Evolutionary conservation across 1,140 invertebrate genomes (phyloP), one percentile per base, ranked within the genome.

Genomic region (Tetraneura akinire): DNA sequence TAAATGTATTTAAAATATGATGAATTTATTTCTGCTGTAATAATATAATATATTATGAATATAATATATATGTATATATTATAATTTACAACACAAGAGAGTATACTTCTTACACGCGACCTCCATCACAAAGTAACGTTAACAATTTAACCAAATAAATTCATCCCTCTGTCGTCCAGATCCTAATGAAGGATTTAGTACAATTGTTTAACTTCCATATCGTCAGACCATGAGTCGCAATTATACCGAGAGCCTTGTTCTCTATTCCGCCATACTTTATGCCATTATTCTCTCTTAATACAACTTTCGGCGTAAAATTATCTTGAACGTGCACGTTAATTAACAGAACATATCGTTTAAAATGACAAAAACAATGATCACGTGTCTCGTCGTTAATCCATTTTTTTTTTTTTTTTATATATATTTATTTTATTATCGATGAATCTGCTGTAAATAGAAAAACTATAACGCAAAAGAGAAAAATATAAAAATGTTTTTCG

Each of bases 71-170:
- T n/a, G n/a, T n/a, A n/a, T n/a, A n/a, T n/a, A n/a, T n/a, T n/a
- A n/a, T n/a, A n/a, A n/a, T n/a, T n/a, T n/a, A n/a, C n/a, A n/a
- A n/a, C n/a, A n/a, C n/a, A n/a, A n/a, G n/a, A n/a, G n/a, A n/a
- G n/a, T n/a, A n/a, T n/a, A n/a, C n/a, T n/a, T n/a, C n/a, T n/a
- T n/a, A n/a, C 16, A 21, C 14, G 37, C 18, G 64, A 68, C 64
- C 64, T 68, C n/a, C n/a, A n/a, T 66, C 62, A 42, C 62, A 5
- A 9, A 66, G n/a, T 32, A 37, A 68, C 64, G 14, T 68, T 45
- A 68, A 68, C 45, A 68, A 68, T 68, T 68, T 68, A 68, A 68
- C 37, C 37, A 68, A 68, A 68, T 68, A 68, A 68, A 37, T 68
- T 45, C 64, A 45, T 18, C 64, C n/a, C 6, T 26, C 13, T 13